phyloP scores from a whole-genome alignment of 2,797 vertebrate species.

The Cryptoblepharus egeriae region DNA sequence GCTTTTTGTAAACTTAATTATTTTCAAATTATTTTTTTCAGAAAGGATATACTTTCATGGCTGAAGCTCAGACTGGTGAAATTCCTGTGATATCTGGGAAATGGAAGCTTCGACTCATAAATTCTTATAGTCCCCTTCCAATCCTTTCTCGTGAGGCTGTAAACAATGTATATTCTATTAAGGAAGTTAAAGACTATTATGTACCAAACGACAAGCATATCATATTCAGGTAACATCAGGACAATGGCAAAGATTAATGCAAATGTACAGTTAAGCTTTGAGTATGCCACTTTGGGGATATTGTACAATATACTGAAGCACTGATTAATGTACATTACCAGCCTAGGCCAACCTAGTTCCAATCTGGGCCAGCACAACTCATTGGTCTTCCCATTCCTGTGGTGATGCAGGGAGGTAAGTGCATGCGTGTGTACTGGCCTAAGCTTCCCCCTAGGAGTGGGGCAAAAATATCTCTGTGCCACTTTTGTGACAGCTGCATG shows the following conservation, averaged over 20 bases:
- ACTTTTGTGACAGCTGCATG: too few species aligned
- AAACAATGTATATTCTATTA: constrained; percentile 78
- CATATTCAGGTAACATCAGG: constrained; percentile 83
- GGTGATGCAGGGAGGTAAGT: too few species aligned
- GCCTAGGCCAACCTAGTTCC: too few species aligned
- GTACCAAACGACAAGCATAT: constrained; percentile 85
- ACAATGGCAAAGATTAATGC: constrained; percentile 4
- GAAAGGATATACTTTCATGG: constrained; percentile 91
- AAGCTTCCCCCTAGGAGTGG: too few species aligned
- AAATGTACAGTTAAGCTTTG: not conserved
- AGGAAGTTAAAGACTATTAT: constrained; percentile 88
- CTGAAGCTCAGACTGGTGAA: constrained; percentile 80
- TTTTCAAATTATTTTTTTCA: constrained; percentile 56
- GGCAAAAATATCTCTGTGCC: too few species aligned
- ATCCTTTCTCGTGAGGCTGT: constrained; percentile 73
- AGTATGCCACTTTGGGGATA: not conserved
- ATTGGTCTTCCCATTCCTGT: too few species aligned
- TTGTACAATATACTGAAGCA: not conserved
- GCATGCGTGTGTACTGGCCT: too few species aligned
- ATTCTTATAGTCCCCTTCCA: constrained; percentile 80
- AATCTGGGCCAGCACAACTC: too few species aligned
- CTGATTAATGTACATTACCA: too few species aligned
- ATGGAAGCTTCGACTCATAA: constrained; percentile 87
- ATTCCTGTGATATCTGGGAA: constrained; percentile 65
- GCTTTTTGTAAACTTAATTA: not conserved